Conservation (phyloP, 1,140 invertebrate species). For the Drosophila ambigua region DNA sequence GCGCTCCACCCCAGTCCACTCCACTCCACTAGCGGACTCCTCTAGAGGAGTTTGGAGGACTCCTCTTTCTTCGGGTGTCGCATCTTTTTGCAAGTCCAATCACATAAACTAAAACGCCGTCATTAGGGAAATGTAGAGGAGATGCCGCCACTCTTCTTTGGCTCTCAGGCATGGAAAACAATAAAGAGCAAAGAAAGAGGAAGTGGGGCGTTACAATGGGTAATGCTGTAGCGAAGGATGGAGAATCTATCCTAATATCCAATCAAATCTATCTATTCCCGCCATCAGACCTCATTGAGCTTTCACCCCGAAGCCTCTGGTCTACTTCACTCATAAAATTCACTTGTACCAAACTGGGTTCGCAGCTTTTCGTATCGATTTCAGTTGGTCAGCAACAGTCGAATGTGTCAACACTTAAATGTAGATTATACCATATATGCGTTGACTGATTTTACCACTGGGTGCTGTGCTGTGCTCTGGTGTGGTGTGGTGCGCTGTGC, state of each 20-base stretch:
- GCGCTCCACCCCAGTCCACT: conserved; percentile 34
- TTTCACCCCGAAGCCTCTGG: no score
- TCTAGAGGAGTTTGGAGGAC: background rate
- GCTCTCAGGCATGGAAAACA: conserved; percentile 19
- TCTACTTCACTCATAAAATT: no score
- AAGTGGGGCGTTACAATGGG: background rate
- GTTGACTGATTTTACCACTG: conserved; percentile 70
- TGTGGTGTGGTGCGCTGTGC: conserved; percentile 34
- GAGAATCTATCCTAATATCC: conserved; percentile 15
- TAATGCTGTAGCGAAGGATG: background rate
- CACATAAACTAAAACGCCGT: conserved; percentile 61
- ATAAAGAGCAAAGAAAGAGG: background rate
- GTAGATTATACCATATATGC: conserved; percentile 81
- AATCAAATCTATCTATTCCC: no score
- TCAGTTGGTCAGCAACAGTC: conserved; percentile 35
- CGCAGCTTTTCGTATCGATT: conserved; percentile 41
- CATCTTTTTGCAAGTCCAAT: conserved; percentile 63
- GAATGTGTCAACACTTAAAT: conserved; percentile 81
- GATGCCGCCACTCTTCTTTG: conserved; percentile 28
- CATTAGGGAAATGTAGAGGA: conserved; percentile 35
- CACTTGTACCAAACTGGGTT: conserved; percentile 1
- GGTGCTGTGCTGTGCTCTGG: conserved; percentile 51
- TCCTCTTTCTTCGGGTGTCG: conserved; percentile 34
- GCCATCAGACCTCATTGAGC: no score
- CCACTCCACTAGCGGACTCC: background rate